Evolutionary conservation across 2,113 vertebrate species (phyloP), one percentile per base, ranked within the genome.

Genomic region (Athene noctua): DNA sequence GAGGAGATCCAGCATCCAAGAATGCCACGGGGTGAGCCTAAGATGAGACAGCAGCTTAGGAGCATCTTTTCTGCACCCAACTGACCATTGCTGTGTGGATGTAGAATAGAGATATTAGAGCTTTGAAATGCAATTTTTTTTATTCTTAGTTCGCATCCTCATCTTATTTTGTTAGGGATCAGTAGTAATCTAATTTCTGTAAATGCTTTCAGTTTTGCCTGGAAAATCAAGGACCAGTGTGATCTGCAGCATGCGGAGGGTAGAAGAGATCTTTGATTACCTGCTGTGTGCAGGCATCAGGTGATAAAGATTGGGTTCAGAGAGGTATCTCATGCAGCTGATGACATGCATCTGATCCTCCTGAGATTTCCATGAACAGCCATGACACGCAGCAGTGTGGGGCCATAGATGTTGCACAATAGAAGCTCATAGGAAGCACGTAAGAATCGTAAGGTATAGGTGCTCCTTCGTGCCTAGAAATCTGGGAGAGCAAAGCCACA

Each of bases 371-470:
- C 21, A 9, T 40, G 42, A 67, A 61, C 77, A 80, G 42, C n/a
- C 20, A 14, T 15, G 47, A 27, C 17, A 18, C 0, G 0, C 13
- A 34, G 7, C 26, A 12, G 47, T 16, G 17, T 62, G 30, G 15
- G 30, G 36, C 34, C 26, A 10, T 7, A 51, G 51, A 18, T 23
- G 18, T 3, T 36, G 61, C 21, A 7, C 32, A 34, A 7, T 4
- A 52, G 40, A 61, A 83, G 36, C 11, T 38, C 23, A 3, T 6
- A 32, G 57, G 34, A 70, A 42, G 6, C 27, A 11, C 26, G 2
- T 26, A 40, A 75, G 52, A 70, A 66, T 32, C 9, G 0, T 32
- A 25, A 57, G 30, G 15, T 36, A 18, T 2, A 29, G n/a, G 9
- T 32, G 19, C 27, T 86, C 23, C 34, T 80, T 82, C 62, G 18